Percentiles rank a stretch among this genome's conserved stretches.
phyloP scores from a whole-genome alignment of 2,797 vertebrate species.

The Passerculus sandwichensis region DNA sequence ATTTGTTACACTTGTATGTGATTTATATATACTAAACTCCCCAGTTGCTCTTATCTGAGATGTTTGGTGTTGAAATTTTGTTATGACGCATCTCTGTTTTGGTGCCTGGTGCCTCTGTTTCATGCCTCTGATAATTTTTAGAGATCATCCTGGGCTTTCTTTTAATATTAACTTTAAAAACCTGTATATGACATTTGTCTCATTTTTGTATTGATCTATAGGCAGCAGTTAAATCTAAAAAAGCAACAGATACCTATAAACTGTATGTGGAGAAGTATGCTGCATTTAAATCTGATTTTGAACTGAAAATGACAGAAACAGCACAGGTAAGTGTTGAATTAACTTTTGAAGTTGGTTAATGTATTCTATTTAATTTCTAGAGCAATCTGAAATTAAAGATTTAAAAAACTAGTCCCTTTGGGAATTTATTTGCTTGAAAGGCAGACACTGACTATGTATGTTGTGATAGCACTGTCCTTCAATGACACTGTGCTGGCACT shows the following conservation, averaged over 20 bases:
- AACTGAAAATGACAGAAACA: slow-evolving; percentile 96
- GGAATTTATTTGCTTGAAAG: background rate
- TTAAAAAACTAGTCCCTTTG: background rate
- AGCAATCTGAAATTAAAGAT: background rate
- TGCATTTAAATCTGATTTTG: slow-evolving; percentile 92
- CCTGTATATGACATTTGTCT: background rate
- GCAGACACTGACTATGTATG: accelerated
- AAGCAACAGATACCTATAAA: slow-evolving; percentile 96
- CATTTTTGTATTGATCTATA: slow-evolving; percentile 66
- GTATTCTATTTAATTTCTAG: background rate
- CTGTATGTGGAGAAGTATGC: slow-evolving; percentile 95
- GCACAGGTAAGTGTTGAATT: slow-evolving; percentile 86
- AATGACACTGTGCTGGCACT: background rate
- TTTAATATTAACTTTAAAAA: background rate
- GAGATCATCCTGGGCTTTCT: background rate
- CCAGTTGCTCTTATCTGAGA: background rate
- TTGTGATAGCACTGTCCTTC: background rate
- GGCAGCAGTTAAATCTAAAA: slow-evolving; percentile 95
- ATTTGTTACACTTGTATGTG: background rate
- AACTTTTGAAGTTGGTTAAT: background rate
- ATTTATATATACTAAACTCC: background rate
- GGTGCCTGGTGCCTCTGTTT: background rate
- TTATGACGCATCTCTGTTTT: background rate
- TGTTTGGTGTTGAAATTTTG: background rate
- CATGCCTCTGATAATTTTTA: background rate